These are phyloP conservation scores for Bombus picipes DNA, from an alignment of 1,140 invertebrate species.

Conservation along the genomic window DNA sequence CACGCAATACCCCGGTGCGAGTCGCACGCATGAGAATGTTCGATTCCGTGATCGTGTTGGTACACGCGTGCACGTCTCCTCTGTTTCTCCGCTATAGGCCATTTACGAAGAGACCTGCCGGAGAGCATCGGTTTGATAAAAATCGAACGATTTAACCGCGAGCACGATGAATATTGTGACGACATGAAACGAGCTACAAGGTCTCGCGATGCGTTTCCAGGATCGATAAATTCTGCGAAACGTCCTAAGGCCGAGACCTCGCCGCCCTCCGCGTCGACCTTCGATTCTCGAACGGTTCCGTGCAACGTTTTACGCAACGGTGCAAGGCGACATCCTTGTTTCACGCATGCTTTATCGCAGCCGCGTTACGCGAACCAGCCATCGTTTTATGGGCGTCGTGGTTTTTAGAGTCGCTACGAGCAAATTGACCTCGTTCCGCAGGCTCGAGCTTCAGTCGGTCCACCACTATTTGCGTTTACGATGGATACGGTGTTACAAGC, in stretches of 20 bases:
- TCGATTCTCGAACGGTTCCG: conserved; percentile 11
- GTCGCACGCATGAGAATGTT: conserved; percentile 59
- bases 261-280: background rate
- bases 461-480: background rate
- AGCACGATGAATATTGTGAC: conserved; percentile 49
- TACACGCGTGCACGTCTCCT: conserved; percentile 19
- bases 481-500: background rate
- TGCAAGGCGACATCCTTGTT: too few relatives aligned
- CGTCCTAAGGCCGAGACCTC: background rate
- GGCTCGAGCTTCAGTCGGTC: background rate
- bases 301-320: too few relatives aligned
- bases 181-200: conserved; percentile 46
- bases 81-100: background rate
- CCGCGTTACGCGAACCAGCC: background rate
- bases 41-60: conserved; percentile 40
- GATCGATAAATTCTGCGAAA: conserved; percentile 42
- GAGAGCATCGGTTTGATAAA: conserved; percentile 31
- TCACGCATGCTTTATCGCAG: background rate
- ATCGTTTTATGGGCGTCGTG: background rate
- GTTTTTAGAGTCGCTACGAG: background rate
- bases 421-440: background rate
- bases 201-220: conserved; percentile 38
- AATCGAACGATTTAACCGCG: conserved; percentile 57
- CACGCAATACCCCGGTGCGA: background rate
- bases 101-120: conserved; percentile 11